Base-by-base conservation (phyloP, 2,797 vertebrate species). In the Nasua narica region DNA sequence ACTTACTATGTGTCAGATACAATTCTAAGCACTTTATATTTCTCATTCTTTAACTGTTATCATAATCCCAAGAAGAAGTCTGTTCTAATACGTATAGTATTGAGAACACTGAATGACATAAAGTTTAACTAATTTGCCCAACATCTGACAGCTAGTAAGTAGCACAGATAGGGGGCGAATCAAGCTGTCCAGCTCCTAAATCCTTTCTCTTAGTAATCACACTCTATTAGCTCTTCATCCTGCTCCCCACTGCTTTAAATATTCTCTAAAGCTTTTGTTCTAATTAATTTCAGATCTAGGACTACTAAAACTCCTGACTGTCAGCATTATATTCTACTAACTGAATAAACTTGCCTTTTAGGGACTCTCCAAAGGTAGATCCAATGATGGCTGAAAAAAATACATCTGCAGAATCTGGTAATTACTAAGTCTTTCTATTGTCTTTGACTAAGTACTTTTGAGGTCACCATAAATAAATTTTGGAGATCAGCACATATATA, bases 401-500 rank as follows among this genome's bases (percentile, higher is more conserved):
- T 5, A 54, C 9, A 77, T 79, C 48, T 79, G 48, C 25, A 82
- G 82, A 86, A 88, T 86, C 54, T 90, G 48, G 8, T n/a, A 90
- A 86, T 54, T 90, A 76, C 14, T 94, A 96, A 87, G 93, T 97
- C 81, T 98, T 96, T 56, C 89, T 86, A 58, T 91, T 29, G 86
- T 67, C 86, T 95, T 98, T 95, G 50, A 50, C 89, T 50, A 91
- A 93, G 79, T 86, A 2, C 0, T 97, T 96, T 95, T 93, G 96
- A 98, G 95, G 90, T 97, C 91, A 97, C 15, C 81, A 91, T 60
- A 94, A 93, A 90, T 87, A 84, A 52, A 37, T n/a, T 92, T 52
- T 90, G 90, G 50, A 97, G 92, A 97, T 97, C 95, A 97, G 95
- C 86, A 97, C 90, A 97, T 94, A 87, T 94, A 98, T 97, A 97